Base-by-base conservation (phyloP, 1,140 invertebrate genomes). In the Hyposmocoma kahamanoa region DNA sequence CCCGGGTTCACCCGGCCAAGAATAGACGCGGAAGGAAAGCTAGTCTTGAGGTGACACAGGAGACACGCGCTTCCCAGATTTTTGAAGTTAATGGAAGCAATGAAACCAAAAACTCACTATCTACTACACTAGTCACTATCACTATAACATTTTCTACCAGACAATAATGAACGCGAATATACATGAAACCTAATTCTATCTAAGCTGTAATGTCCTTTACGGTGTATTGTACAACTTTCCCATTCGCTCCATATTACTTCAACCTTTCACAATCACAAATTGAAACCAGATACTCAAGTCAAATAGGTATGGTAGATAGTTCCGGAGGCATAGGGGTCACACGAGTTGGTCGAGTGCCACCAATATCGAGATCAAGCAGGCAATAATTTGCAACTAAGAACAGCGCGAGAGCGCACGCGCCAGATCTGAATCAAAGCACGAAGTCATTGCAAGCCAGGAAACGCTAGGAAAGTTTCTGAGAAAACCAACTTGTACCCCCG, bases 1-100 rank as follows among this genome's bases (percentile, higher is more conserved):
- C 77, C 78, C 59, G 72, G 47, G 59, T 65, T 67, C 67, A 56
- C 58, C 51, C 46, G 20, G 43, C 53, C 55, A 42, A 80, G 72
- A 85, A 85, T 85, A 85, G 72, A 82, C 72, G 66, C 82, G 79
- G 79, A 85, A 85, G 76, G 77, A 83, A 83, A 82, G 79, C 70
- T 64, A 67, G 63, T 64, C 68, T 62, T 62, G 56, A 65, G 64
- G 62, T 56, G 60, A 50, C 55, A 56, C 52, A 66, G 62, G 71
- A 72, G 73, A 80, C 77, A 77, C 78, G 76, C 76, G 76, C 67
- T 73, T 28, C 6, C 24, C 24, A 28, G 24, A 6, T 11, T 11
- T 28, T 28, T 6, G 11, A 28, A 11, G 11, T 11, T 28, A 6
- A 11, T 28, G 11, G 11, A 28, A 6, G 6, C 24, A 28, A 28